These are phyloP conservation scores for Rhabdomys pumilio DNA, from an alignment of 2,797 vertebrate genomes.

Conservation along the genomic window DNA sequence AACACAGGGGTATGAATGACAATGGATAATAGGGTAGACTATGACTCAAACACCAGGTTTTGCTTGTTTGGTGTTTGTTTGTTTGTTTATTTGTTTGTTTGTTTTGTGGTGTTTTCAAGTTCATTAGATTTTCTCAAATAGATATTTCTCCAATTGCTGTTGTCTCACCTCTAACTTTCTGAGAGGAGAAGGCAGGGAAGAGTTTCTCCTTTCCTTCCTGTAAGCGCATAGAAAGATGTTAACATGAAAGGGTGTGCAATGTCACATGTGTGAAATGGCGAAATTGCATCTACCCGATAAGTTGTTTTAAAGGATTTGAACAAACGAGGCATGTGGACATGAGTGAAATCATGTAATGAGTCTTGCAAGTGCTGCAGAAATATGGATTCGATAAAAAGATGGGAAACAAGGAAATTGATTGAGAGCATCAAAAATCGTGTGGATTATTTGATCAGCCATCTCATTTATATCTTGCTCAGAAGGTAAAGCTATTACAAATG, in stretches of 20 bases:
- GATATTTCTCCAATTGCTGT: not conserved
- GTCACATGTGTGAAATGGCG: not conserved
- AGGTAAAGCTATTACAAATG: constrained; percentile 55
- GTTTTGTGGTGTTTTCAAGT: not conserved
- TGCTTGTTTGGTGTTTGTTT: not conserved
- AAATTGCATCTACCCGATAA: not conserved
- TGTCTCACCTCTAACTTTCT: not conserved
- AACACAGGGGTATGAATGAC: not conserved
- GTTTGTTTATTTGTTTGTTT: not conserved
- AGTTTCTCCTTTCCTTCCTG: not conserved
- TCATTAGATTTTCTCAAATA: constrained; percentile 20
- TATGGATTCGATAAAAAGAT: constrained; percentile 44
- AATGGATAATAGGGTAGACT: not conserved
- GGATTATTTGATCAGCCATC: constrained; percentile 12
- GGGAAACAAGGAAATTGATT: constrained; percentile 12
- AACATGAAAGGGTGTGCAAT: not conserved
- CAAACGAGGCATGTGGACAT: not conserved
- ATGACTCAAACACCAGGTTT: not conserved
- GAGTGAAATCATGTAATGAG: not conserved
- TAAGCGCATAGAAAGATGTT: not conserved
- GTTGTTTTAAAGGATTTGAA: constrained; percentile 20
- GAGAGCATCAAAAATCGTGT: constrained; percentile 52
- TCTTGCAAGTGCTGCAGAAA: constrained; percentile 6
- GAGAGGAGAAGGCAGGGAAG: not conserved
- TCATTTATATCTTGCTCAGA: constrained; percentile 38